Base-by-base conservation (phyloP, 2,797 vertebrate genomes). In the Falco novaeseelandiae region DNA sequence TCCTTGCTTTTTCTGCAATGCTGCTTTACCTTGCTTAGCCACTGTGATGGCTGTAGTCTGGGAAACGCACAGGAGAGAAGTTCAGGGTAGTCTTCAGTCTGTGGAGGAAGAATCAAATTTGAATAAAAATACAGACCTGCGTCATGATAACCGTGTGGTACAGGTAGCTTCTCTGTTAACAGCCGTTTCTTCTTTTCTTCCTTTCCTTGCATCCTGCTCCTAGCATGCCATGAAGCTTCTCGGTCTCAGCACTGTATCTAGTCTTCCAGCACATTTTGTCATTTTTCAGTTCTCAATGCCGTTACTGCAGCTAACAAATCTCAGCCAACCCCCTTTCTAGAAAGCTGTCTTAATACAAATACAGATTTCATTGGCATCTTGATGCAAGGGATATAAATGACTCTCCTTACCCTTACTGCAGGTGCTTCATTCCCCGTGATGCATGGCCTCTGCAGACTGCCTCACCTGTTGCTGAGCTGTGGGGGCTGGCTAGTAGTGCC, bases 381-480 rank as follows among this genome's bases (percentile, higher is more conserved):
- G n/a, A 67, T 77, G 34, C 55, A 25, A 72, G 67, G 74, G 30
- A 87, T 83, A 30, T 26, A 42, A 90, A 85, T 65, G 71, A 22
- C 66, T 66, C 38, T 93, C 77, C 85, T 90, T 89, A 94, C 83
- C 91, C 94, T 85, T 96, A 72, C 80, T 88, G 32, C 80, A 90
- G 66, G 66, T 61, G 72, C 97, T 96, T 95, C 23, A 38, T 97
- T 97, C 96, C 62, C 91, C 72, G 13, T 96, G 90, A 97, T 97
- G 86, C 97, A 96, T 95, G 96, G 92, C 96, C 96, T 93, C 66
- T 94, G 96, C 97, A 87, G 80, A 93, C 97, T 97, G 97, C 92
- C 87, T 98, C 95, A 97, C 98, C 97, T 97, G 97, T 98, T 98
- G 93, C 97, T 91, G 96, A 98, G 83, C 94, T 97, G 93, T 92